A percentile compares a stretch with the other conserved stretches of the same genome.
These are phyloP conservation scores for Schizothorax lantsangensis DNA, from an alignment of 2,797 vertebrate species.

Conservation along the genomic window DNA sequence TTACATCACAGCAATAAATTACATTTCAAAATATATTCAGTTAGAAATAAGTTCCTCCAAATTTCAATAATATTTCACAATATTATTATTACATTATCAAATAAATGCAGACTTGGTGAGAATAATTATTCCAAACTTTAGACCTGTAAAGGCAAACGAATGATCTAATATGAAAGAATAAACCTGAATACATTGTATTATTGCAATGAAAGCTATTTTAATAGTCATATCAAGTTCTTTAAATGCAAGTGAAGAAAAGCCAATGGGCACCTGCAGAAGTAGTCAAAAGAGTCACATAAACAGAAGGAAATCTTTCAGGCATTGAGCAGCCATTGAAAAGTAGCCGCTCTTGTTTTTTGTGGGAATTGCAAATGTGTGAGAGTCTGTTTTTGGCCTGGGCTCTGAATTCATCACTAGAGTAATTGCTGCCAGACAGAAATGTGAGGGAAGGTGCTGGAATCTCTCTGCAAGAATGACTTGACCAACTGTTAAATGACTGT, in stretches of 20 bases:
- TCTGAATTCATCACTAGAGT: slow-evolving; percentile 68
- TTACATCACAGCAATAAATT: neutral
- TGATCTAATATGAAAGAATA: neutral
- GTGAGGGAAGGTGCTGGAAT: slow-evolving; percentile 51
- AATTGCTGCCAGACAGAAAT: slow-evolving; percentile 77
- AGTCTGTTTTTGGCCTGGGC: slow-evolving; percentile 64
- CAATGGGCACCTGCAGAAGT: neutral
- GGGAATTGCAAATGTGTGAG: slow-evolving; percentile 63
- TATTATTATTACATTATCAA: too few relatives aligned
- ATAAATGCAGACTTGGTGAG: neutral
- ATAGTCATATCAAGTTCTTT: neutral
- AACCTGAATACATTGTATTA: neutral
- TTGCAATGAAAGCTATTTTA: neutral
- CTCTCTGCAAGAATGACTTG: slow-evolving; percentile 31
- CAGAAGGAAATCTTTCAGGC: slow-evolving; percentile 21
- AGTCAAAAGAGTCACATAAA: neutral
- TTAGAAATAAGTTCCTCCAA: neutral
- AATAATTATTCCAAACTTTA: neutral
- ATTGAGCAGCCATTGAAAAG: slow-evolving; percentile 14
- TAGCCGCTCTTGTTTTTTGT: slow-evolving; percentile 49
- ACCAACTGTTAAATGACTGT: slow-evolving; percentile 67
- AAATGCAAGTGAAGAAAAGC: neutral
- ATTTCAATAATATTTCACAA: neutral
- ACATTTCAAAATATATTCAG: neutral
- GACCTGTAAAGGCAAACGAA: neutral